Base-by-base conservation (phyloP, 2,888 invertebrate genomes). In the Ferrisia virgata region DNA sequence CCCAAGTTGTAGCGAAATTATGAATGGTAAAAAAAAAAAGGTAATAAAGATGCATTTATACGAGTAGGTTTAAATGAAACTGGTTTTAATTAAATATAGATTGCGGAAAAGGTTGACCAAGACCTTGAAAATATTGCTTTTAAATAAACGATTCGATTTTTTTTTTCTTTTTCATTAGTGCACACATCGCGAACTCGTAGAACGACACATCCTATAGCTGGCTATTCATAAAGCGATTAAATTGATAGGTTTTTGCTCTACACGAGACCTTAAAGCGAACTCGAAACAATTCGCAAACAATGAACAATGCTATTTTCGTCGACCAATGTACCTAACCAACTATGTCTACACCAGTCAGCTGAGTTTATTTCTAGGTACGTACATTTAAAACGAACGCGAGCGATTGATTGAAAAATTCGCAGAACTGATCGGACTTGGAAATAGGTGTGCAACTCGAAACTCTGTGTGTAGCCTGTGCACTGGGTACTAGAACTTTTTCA, bases 101-200 rank as follows among this genome's bases (percentile, higher is more conserved):
- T 28, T 64, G 15, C 64, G 28, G 25, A 28, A 64, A 53, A n/a
- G 64, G 28, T 64, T 28, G 28, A 53, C 53, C 64, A 6, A 25
- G 64, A 64, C 64, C 64, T 64, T 64, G 64, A 64, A 28, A 64
- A 64, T 28, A 64, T 64, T 28, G 64, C 64, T 64, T 64, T 64
- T 64, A 64, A 28, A 28, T 64, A 28, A 64, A 64, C 25, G 25
- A 64, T 64, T 25, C 64, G 13, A 3, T 64, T 64, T 64, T 28
- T 64, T 64, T 11, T 22, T 22, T 18, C 4, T n/a, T 53, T 53
- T 28, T 25, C 28, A 64, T 64, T 25, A 64, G 13, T 64, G 28
- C 64, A 64, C 25, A 25, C 64, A 13, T 11, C 11, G 13, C n/a
- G 53, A 53, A n/a, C n/a, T n/a, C n/a, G n/a, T n/a, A n/a, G 53